phyloP scores from a whole-genome alignment of 2,888 invertebrate genomes.

The Pyrrhia umbra region DNA sequence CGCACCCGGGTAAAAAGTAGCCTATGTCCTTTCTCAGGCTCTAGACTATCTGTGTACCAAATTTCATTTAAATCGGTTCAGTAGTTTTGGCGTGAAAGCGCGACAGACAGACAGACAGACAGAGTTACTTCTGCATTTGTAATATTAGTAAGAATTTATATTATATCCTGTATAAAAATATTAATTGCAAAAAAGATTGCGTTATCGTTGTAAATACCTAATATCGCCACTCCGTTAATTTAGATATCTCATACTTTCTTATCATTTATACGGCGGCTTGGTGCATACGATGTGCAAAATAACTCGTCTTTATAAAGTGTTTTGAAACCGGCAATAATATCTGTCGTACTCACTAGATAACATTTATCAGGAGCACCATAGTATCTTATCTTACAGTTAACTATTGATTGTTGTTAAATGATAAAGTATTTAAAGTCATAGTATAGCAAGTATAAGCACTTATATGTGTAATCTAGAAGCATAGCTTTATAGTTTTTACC shows the following conservation, averaged over 20 bases:
- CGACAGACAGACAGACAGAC: no score
- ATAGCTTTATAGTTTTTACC: no score
- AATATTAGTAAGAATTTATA: no score
- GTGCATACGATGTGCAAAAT: no score
- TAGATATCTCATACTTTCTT: neutral
- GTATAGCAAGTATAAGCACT: neutral
- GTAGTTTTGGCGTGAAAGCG: no score
- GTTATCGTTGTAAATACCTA: neutral
- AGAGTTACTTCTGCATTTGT: no score
- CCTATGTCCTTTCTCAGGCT: no score
- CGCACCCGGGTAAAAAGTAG: no score
- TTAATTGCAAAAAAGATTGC: neutral
- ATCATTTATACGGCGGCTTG: neutral
- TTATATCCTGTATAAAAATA: neutral
- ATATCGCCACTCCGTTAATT: neutral
- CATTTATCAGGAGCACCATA: constrained; percentile 28
- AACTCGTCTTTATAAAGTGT: no score
- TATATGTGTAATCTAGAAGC: constrained; percentile 6
- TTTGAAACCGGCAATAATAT: neutral
- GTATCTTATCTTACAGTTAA: constrained; percentile 48
- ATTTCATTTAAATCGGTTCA: no score
- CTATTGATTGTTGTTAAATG: constrained; percentile 29
- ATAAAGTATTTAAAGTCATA: constrained; percentile 27
- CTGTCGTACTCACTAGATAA: constrained; percentile 19
- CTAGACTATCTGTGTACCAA: no score